Conservation (phyloP, 2,797 vertebrate genomes). For the Pipistrellus kuhlii region DNA sequence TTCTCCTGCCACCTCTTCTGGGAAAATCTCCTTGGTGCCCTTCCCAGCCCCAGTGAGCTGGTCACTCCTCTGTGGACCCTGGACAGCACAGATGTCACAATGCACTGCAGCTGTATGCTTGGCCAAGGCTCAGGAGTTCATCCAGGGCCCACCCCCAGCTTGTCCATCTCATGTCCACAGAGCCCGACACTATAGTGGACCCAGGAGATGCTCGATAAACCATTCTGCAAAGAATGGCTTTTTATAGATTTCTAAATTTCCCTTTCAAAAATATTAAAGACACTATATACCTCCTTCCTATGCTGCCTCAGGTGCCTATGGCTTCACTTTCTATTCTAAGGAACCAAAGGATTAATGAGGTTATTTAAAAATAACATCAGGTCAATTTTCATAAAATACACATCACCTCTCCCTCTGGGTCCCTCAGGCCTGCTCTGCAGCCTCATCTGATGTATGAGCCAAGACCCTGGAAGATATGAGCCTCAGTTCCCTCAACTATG, state of each 20-base stretch:
- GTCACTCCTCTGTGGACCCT: background rate
- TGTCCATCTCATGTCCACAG: background rate
- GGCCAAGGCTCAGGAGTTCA: background rate
- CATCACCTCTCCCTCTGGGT: background rate
- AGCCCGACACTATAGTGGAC: fast-evolving
- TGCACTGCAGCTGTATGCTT: background rate
- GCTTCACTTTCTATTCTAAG: background rate
- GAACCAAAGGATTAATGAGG: background rate
- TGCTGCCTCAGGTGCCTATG: background rate
- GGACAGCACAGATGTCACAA: background rate
- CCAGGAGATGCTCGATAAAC: background rate
- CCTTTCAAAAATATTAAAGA: background rate
- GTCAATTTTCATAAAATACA: background rate
- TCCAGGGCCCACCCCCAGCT: background rate
- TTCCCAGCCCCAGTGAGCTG: fast-evolving
- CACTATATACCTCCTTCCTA: background rate
- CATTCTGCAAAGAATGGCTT: background rate
- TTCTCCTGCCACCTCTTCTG: background rate
- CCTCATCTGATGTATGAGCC: background rate
- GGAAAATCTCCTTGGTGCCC: background rate
- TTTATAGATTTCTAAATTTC: background rate
- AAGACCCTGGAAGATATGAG: background rate
- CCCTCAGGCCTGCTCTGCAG: background rate
- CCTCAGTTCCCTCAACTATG: background rate
- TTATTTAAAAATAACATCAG: background rate